A percentile compares a stretch with the other conserved stretches of the same genome.
phyloP scores from a whole-genome alignment of 2,888 invertebrate species.

The Leptothorax acervorum region DNA sequence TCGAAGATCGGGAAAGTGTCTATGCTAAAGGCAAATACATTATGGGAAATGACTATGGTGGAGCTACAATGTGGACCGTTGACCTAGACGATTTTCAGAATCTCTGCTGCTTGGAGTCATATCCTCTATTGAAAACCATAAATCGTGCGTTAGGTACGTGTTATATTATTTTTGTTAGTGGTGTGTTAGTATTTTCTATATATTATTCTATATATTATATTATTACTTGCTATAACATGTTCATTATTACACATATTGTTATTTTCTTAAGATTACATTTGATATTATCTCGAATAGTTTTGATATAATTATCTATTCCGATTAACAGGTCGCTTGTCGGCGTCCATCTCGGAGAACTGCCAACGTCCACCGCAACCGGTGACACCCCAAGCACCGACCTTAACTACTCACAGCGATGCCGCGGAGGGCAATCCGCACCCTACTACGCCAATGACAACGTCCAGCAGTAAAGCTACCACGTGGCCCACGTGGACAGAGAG shows the following conservation, averaged over 20 bases:
- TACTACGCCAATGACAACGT: slow-evolving; percentile 75
- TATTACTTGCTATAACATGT: neutral
- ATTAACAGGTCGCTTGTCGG: slow-evolving; percentile 33
- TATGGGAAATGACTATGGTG: slow-evolving; percentile 90
- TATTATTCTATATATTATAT: too few species aligned
- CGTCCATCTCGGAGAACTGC: slow-evolving; percentile 87
- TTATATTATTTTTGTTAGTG: slow-evolving; percentile 63
- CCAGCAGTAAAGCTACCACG: slow-evolving; percentile 77
- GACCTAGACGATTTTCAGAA: slow-evolving; percentile 96
- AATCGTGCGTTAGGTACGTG: slow-evolving; percentile 91
- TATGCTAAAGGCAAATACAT: slow-evolving; percentile 93
- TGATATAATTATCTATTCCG: neutral
- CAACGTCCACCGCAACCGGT: slow-evolving; percentile 90
- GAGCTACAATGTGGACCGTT: slow-evolving; percentile 95
- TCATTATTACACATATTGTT: neutral
- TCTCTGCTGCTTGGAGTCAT: slow-evolving; percentile 93
- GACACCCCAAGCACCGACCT: slow-evolving; percentile 92
- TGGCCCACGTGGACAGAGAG: slow-evolving; percentile 83
- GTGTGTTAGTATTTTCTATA: neutral
- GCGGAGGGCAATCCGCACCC: slow-evolving; percentile 83
- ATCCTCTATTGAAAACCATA: slow-evolving; percentile 92
- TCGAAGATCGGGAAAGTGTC: slow-evolving; percentile 93
- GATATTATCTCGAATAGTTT: neutral
- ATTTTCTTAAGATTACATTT: neutral
- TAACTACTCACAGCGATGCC: slow-evolving; percentile 90